Conservation (phyloP, 1,140 invertebrate genomes). For the Zaprionus camerounensis region DNA sequence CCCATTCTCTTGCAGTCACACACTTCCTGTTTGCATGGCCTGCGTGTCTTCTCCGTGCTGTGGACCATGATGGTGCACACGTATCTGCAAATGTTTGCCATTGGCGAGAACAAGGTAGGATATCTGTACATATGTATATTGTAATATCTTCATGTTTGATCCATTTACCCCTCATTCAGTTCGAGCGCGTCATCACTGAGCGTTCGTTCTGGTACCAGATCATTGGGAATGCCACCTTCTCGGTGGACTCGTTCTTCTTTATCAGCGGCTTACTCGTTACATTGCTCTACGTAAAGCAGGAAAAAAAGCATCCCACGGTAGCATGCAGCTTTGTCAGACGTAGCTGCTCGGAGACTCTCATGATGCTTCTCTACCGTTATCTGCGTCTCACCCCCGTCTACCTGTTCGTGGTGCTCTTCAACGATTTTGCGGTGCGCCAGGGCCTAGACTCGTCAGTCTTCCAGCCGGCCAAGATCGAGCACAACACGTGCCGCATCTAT, state of each 20-base stretch:
- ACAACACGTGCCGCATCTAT: slow-evolving; percentile 91
- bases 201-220: slow-evolving; percentile 92
- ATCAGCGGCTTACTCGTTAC: slow-evolving; percentile 93
- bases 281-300: slow-evolving; percentile 88
- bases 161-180: slow-evolving; percentile 84
- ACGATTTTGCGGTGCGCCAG: slow-evolving; percentile 88
- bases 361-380: slow-evolving; percentile 88
- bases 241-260: slow-evolving; percentile 96
- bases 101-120: slow-evolving; percentile 87
- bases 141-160: neutral
- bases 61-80: slow-evolving; percentile 98
- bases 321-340: slow-evolving; percentile 72
- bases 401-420: slow-evolving; percentile 90
- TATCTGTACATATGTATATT: neutral
- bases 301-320: slow-evolving; percentile 70
- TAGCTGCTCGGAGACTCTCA: slow-evolving; percentile 85
- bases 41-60: slow-evolving; percentile 92
- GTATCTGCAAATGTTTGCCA: slow-evolving; percentile 91
- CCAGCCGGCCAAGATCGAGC: slow-evolving; percentile 88
- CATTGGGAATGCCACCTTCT: slow-evolving; percentile 94
- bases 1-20: slow-evolving; percentile 85
- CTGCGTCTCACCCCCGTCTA: slow-evolving; percentile 92
- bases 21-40: slow-evolving; percentile 91
- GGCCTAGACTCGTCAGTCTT: slow-evolving; percentile 89
- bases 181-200: slow-evolving; percentile 90